phyloP scores from a whole-genome alignment of 2,888 invertebrate genomes.

The Pycnomerus fuliginosus region DNA sequence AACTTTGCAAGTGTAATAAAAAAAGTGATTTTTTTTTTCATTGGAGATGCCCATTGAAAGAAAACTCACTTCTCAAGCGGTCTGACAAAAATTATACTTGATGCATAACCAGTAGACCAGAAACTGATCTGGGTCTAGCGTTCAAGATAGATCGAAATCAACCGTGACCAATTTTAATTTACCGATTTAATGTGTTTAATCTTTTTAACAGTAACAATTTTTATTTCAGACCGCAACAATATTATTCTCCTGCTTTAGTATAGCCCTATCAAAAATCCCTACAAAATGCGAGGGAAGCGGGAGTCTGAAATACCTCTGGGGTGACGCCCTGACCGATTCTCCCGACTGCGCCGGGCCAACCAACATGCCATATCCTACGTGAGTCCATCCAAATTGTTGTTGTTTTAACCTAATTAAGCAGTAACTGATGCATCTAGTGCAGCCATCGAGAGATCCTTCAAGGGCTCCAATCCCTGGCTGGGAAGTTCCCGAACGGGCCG shows the following conservation, averaged over 20 bases:
- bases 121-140: no score
- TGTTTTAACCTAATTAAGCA: slow-evolving; percentile 1
- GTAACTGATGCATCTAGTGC: slow-evolving; percentile 57
- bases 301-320: slow-evolving; percentile 81
- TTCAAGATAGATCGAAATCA: no score
- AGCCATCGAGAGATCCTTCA: slow-evolving; percentile 71
- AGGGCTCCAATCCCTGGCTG: slow-evolving; percentile 60
- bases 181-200: no score
- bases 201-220: no score
- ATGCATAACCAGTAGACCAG: no score
- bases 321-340: slow-evolving; percentile 79
- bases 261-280: slow-evolving; percentile 40
- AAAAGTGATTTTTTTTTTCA: no score
- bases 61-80: no score
- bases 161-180: no score
- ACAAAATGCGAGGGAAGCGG: slow-evolving; percentile 61
- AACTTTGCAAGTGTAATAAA: no score
- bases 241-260: slow-evolving; percentile 31
- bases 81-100: no score
- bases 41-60: no score
- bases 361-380: slow-evolving; percentile 83
- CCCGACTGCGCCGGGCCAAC: slow-evolving; percentile 80
- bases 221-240: slow-evolving; percentile 41
- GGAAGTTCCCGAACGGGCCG: slow-evolving; percentile 69
- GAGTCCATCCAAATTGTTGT: slow-evolving; percentile 42